Conservation (phyloP, 2,888 invertebrate species). For the Cephus rjabovi region DNA sequence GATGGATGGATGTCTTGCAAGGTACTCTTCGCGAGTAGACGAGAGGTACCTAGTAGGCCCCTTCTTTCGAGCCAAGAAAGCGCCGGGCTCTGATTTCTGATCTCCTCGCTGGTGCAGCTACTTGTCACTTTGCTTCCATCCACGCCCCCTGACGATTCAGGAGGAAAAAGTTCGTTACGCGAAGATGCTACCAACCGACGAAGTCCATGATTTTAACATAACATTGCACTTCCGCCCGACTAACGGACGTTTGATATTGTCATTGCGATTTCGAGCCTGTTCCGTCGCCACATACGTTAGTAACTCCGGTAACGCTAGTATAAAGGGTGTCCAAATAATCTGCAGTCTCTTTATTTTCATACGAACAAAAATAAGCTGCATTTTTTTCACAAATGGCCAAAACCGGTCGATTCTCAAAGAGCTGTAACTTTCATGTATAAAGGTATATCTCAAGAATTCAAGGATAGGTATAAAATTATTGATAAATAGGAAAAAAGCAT, state of each 20-base stretch:
- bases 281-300: background rate
- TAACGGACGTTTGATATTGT: conserved; percentile 57
- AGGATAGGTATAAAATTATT: background rate
- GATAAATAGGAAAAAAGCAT: background rate
- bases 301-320: background rate
- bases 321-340: background rate
- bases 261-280: conserved; percentile 25
- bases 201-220: conserved; percentile 57
- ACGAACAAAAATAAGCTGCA: background rate
- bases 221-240: conserved; percentile 62
- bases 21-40: conserved; percentile 17
- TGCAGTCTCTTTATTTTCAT: background rate
- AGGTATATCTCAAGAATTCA: background rate
- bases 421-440: background rate
- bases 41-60: background rate
- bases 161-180: conserved; percentile 50
- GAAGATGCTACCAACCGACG: conserved; percentile 33
- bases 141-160: conserved; percentile 17
- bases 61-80: conserved; percentile 1
- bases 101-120: conserved; percentile 61
- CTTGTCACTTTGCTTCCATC: conserved; percentile 49
- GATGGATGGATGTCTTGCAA: conserved; percentile 15
- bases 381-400: background rate
- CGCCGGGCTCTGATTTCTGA: conserved; percentile 64
- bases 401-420: background rate